phyloP scores from a whole-genome alignment of 2,797 vertebrate species.

The Anniella stebbinsi region DNA sequence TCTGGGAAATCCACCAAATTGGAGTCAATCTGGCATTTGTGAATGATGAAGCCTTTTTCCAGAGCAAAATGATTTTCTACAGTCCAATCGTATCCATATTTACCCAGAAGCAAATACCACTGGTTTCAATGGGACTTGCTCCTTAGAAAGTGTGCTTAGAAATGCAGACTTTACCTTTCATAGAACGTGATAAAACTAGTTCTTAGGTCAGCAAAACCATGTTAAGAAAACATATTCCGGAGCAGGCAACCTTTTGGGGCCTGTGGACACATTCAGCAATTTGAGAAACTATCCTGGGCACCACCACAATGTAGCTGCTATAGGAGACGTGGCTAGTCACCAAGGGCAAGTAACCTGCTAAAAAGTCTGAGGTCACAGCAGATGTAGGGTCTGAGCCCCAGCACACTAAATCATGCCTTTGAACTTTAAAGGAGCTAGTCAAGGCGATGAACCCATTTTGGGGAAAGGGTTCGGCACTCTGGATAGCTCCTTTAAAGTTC shows the following conservation, averaged over 20 bases:
- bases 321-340: no score
- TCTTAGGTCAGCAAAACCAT: slow-evolving; percentile 38
- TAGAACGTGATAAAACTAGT: slow-evolving; percentile 46
- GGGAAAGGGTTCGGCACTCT: no score
- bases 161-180: not conserved
- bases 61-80: slow-evolving; percentile 53
- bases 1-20: slow-evolving; percentile 68
- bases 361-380: no score
- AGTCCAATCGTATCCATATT: not conserved
- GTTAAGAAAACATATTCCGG: not conserved
- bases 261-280: not conserved
- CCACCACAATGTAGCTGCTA: no score
- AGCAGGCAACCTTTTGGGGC: not conserved
- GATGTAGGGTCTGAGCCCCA: no score
- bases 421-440: no score
- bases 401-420: no score
- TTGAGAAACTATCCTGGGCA: no score
- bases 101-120: not conserved
- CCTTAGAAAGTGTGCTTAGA: not conserved
- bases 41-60: slow-evolving; percentile 45
- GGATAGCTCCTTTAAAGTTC: no score
- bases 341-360: no score
- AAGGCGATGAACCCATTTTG: no score
- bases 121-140: not conserved
- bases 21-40: slow-evolving; percentile 52